Conservation (phyloP, 2,888 invertebrate species). For the Aphelenchoides bicaudatus region DNA sequence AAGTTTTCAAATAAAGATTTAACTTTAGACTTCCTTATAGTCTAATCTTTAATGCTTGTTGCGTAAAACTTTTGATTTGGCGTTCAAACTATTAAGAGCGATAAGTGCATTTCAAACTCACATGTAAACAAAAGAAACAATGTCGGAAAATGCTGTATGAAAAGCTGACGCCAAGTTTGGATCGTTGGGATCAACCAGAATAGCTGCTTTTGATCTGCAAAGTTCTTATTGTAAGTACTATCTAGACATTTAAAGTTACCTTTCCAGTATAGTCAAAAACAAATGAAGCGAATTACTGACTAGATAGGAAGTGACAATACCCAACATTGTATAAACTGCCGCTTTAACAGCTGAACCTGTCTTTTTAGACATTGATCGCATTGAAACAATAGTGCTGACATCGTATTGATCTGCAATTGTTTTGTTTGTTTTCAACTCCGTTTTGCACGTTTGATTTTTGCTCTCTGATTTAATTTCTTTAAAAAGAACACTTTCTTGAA, state of each 20-base stretch:
- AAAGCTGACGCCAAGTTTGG: conserved; percentile 52
- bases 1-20: no score
- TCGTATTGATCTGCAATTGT: conserved; percentile 19
- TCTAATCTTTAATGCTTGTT: no score
- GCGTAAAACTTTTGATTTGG: no score
- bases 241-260: conserved; percentile 29
- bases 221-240: neutral
- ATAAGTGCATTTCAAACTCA: no score
- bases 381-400: neutral
- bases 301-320: conserved; percentile 57
- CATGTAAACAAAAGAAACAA: conserved; percentile 57
- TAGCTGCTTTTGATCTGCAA: conserved; percentile 43
- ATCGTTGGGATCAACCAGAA: conserved; percentile 46
- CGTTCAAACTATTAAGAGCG: no score
- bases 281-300: conserved; percentile 56
- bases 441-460: neutral
- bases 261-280: conserved; percentile 51
- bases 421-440: neutral
- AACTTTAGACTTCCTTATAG: no score
- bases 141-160: conserved; percentile 56
- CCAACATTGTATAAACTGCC: conserved; percentile 58
- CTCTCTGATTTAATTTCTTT: neutral
- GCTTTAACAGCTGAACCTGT: conserved; percentile 43
- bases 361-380: conserved; percentile 17
- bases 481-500: neutral